Percentiles rank a stretch among this genome's conserved stretches.
phyloP scores from a whole-genome alignment of 2,888 invertebrate species.

The Troglohyphantes excavatus region DNA sequence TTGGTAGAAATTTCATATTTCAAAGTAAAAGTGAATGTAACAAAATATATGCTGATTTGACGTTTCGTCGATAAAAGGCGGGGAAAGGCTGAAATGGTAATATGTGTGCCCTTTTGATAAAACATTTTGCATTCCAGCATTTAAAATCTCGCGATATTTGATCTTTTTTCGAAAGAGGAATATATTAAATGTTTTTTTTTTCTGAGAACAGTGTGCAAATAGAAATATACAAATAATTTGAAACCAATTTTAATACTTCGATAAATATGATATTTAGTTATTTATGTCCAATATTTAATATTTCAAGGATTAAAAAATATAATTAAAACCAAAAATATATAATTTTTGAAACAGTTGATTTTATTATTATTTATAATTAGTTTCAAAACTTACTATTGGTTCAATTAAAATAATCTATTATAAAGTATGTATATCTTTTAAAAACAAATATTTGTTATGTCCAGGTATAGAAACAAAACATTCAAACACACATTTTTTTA shows the following conservation, averaged over 20 bases:
- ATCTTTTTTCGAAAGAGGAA: not conserved
- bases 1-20: slow-evolving; percentile 22
- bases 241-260: not conserved
- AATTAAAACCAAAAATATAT: no score
- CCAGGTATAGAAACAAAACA: no score
- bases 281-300: not conserved
- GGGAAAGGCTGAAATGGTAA: slow-evolving; percentile 16
- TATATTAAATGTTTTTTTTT: not conserved
- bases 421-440: no score
- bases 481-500: no score
- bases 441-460: no score
- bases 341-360: no score
- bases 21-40: slow-evolving; percentile 38
- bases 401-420: no score
- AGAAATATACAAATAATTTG: not conserved
- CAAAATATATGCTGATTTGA: slow-evolving; percentile 51
- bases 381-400: no score
- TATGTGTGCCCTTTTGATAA: slow-evolving; percentile 33
- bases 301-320: no score
- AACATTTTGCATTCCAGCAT: slow-evolving; percentile 21
- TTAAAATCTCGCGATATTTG: slow-evolving; percentile 17
- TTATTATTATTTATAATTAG: no score
- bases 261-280: not conserved
- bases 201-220: not conserved
- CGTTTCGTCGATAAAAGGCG: not conserved